phyloP scores from a whole-genome alignment of 2,888 invertebrate species.

The Keiferia lycopersicella region DNA sequence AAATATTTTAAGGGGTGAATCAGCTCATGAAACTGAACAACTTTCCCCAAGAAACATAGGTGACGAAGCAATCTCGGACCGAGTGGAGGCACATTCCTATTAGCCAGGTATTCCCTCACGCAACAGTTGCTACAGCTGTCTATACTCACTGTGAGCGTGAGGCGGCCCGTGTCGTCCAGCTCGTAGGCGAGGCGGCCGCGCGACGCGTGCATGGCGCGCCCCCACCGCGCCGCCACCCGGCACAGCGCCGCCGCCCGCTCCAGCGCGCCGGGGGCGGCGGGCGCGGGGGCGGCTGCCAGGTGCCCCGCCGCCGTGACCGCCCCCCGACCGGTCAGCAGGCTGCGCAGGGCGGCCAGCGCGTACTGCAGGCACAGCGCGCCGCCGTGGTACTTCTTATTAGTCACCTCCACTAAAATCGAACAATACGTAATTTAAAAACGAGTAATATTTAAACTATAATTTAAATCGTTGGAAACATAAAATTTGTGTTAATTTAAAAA shows the following conservation, averaged over 20 bases:
- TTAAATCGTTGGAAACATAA: no score
- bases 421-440: not conserved
- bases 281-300: slow-evolving; percentile 45
- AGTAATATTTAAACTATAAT: not conserved
- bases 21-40: no score
- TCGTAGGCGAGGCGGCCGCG: slow-evolving; percentile 56
- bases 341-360: slow-evolving; percentile 54
- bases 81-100: no score
- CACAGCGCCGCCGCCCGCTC: slow-evolving; percentile 45
- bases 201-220: slow-evolving; percentile 56
- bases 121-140: no score
- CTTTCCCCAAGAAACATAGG: no score
- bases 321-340: slow-evolving; percentile 35
- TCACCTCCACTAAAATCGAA: not conserved
- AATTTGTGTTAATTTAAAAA: no score
- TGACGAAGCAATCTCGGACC: no score
- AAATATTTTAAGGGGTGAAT: no score
- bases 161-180: slow-evolving; percentile 42
- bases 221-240: slow-evolving; percentile 53
- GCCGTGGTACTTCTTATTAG: slow-evolving; percentile 42
- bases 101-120: no score
- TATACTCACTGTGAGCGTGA: slow-evolving; percentile 46
- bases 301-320: slow-evolving; percentile 19
- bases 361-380: slow-evolving; percentile 52
- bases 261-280: slow-evolving; percentile 20